Evolutionary conservation across 2,888 invertebrate genomes (phyloP), one percentile per base, ranked within the genome.

Genomic region (Tachina lurida): DNA sequence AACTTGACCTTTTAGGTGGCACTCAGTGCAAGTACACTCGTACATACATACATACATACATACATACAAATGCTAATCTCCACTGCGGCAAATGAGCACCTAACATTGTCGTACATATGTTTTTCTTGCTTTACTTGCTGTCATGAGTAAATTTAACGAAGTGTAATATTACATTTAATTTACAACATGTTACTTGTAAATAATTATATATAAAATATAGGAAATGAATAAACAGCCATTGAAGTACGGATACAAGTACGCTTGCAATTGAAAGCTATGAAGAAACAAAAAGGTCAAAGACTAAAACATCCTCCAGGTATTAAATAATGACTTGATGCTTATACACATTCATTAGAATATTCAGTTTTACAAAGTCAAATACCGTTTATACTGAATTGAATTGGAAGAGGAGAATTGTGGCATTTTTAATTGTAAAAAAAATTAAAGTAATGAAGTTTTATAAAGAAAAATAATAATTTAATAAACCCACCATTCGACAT

Each of bases 91-190:
- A 62, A 73, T 39, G 49, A 31, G 2, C 62, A 31, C 7, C 31
- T 31, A 54, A 75, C 43, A 41, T 54, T 54, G 15, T 63, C 60
- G 52, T 58, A 3, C 31, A 31, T 4, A 31, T 58, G 49, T n/a
- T 15, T 41, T 12, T 58, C 4, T 54, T 54, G 13, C 52, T 31
- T 31, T 47, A 70, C 15, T 63, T 49, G 22, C 45, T 75, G 75
- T 52, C 74, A 74, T 70, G 74, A 74, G 22, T 43, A 63, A 68
- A 80, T 71, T 83, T 73, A 79, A 86, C 76, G 79, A 86, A 83
- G 86, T 86, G 83, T 63, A 76, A 79, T 75, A 75, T 83, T 67
- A 82, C 85, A 86, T 83, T 86, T 86, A 76, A 75, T 71, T 86
- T 83, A 80, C 79, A 86, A 76, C 73, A 80, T 80, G 71, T 83